Conservation (phyloP, 2,888 invertebrate genomes). For the Brachynemurus nebulosus region DNA sequence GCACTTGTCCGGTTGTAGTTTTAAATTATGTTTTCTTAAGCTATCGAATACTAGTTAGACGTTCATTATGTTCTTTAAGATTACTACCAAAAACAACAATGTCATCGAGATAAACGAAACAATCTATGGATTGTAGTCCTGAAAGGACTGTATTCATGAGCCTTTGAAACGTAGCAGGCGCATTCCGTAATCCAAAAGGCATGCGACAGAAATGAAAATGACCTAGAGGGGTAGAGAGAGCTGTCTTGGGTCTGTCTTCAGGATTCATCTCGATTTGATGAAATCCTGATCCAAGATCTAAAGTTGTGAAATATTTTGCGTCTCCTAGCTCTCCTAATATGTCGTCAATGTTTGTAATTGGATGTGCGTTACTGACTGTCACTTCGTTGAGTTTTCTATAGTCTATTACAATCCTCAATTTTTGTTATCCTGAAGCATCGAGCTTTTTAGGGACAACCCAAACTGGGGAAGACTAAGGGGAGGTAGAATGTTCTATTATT, state of each 20-base stretch:
- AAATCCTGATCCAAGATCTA: slow-evolving; percentile 28
- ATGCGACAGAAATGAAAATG: slow-evolving; percentile 26
- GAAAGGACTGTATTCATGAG: too few relatives aligned
- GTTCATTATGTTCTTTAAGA: slow-evolving; percentile 9
- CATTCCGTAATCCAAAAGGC: slow-evolving; percentile 29
- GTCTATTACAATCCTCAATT: slow-evolving; percentile 27
- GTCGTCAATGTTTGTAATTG: slow-evolving; percentile 25
- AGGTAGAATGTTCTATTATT: slow-evolving; percentile 19
- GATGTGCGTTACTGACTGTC: slow-evolving; percentile 25
- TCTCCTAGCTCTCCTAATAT: slow-evolving; percentile 27
- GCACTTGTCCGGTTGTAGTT: too few relatives aligned
- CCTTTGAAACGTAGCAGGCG: slow-evolving; percentile 29
- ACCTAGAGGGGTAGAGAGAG: slow-evolving; percentile 24
- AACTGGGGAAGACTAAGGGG: slow-evolving; percentile 17
- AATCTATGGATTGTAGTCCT: slow-evolving; percentile 16
- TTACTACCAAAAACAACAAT: slow-evolving; percentile 11
- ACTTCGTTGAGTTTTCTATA: slow-evolving; percentile 27
- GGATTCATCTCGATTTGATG: slow-evolving; percentile 25
- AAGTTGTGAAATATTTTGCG: slow-evolving; percentile 25
- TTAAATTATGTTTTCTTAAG: too few relatives aligned
- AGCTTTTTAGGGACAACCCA: slow-evolving; percentile 24
- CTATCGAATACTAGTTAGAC: too few relatives aligned
- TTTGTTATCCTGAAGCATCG: slow-evolving; percentile 20
- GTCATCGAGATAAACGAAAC: too few relatives aligned
- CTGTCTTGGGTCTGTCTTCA: slow-evolving; percentile 25